Conservation (phyloP, 2,888 invertebrate species). For the Dusona sp. region DNA sequence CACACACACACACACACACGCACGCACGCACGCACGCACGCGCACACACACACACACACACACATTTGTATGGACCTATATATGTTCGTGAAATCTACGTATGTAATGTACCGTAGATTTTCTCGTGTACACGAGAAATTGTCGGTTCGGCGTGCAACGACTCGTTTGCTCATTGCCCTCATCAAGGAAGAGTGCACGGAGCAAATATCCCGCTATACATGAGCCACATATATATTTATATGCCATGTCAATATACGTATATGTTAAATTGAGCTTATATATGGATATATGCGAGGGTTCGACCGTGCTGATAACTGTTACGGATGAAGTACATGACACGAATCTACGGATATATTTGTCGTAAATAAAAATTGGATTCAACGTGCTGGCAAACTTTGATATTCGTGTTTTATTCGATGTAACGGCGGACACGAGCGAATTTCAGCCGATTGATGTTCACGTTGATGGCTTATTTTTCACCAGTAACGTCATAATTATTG, state of each 20-base stretch:
- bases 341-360: background rate
- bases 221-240: background rate
- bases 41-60: conserved; percentile 1
- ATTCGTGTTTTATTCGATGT: too few relatives aligned
- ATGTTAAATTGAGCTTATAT: background rate
- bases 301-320: background rate
- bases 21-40: too few relatives aligned
- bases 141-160: conserved; percentile 64
- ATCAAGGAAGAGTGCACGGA: conserved; percentile 63
- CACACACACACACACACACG: too few relatives aligned
- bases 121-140: conserved; percentile 63
- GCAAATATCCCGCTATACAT: conserved; percentile 42
- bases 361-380: conserved; percentile 13
- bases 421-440: too few relatives aligned
- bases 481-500: background rate
- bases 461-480: too few relatives aligned
- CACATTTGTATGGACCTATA: background rate
- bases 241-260: background rate
- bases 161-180: conserved; percentile 68
- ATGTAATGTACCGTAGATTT: conserved; percentile 55
- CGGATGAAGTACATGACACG: background rate
- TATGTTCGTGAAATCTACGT: conserved; percentile 42
- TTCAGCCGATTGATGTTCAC: background rate
- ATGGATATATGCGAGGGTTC: background rate
- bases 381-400: background rate